Base-by-base conservation (phyloP, 2,888 invertebrate genomes). In the Parnassius mnemosyne region DNA sequence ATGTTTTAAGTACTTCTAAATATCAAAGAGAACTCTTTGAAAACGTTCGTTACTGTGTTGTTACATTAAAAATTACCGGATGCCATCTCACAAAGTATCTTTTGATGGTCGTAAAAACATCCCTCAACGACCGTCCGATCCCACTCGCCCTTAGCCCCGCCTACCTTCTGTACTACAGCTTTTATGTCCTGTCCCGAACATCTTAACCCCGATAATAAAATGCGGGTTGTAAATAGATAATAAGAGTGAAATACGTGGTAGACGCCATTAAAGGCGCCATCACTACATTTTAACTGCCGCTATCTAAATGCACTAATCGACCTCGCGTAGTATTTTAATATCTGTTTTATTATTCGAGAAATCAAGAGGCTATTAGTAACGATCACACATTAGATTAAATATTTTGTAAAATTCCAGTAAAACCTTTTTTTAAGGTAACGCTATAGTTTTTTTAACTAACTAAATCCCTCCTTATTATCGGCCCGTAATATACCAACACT, bases 131-230 rank as follows among this genome's bases (percentile, higher is more conserved):
- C 73, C 83, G 86, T 84, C 85, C 87, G 87, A 85, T 87, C 85
- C 84, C 71, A 63, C 77, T 74, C 74, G 71, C 78, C 76, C 73
- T 78, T 73, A 74, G 78, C 81, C 78, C 80, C 85, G 83, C 89
- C 89, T 71, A 77, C 69, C 72, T 77, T 67, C 71, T 78, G 77
- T 77, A 78, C 75, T 70, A 76, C 79, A 78, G 75, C 80, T 83
- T 85, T 85, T 84, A 85, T 82, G 72, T 76, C 76, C 77, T 78
- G 77, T 78, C 78, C 77, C 75, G 66, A 73, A 78, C 79, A 76
- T 87, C 87, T 89, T 91, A 91, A 90, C 90, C 90, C 89, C 89
- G 89, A 91, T 91, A 90, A 91, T 90, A 90, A 91, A 90, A 91
- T 90, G 90, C 80, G 82, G 87, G 89, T 83, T 83, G 89, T 91